Base-by-base conservation (phyloP, 2,888 invertebrate genomes). In the Gisinianus flammeolus region DNA sequence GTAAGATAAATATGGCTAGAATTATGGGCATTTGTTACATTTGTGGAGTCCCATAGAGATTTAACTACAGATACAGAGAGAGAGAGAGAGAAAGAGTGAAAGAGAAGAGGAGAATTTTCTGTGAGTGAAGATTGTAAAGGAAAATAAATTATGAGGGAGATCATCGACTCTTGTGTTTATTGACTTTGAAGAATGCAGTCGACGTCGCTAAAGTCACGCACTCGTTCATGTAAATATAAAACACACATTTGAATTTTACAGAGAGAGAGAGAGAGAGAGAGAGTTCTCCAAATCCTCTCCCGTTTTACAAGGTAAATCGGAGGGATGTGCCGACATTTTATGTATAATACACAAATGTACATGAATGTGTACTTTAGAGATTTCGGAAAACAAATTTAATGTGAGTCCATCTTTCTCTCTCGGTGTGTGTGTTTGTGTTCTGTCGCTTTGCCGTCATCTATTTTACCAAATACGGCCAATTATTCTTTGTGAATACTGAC, bases 151-250 rank as follows among this genome's bases (percentile, higher is more conserved):
- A 73, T 16, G 16, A 70, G 58, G 44, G 74, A 64, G 74, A 66
- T 66, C 66, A 74, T 74, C 66, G 66, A 66, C 74, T 74, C 74
- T 44, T 74, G 19, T 74, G 74, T 74, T 74, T 74, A 74, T 74
- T 74, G 74, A 74, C 74, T 74, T 64, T 66, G 74, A 74, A 52
- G 74, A 66, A 74, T 74, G 19, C 44, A 16, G 12, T 64, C 64
- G 16, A 64, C 64, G 5, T 5, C 64, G 22, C 28, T 19, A 26
- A 64, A 64, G 26, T 64, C 64, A 64, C 64, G 64, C 64, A 64
- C 64, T 64, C 64, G n/a, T 10, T 8, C 26, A 64, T 26, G 26
- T 26, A 26, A 64, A 64, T 26, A 64, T 26, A 26, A 64, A 64
- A 64, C 62, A 64, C 64, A 26, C 12, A 44, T 44, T 6, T 12